Conservation (phyloP, 1,140 invertebrate genomes). For the Brachionus calyciflorus region DNA sequence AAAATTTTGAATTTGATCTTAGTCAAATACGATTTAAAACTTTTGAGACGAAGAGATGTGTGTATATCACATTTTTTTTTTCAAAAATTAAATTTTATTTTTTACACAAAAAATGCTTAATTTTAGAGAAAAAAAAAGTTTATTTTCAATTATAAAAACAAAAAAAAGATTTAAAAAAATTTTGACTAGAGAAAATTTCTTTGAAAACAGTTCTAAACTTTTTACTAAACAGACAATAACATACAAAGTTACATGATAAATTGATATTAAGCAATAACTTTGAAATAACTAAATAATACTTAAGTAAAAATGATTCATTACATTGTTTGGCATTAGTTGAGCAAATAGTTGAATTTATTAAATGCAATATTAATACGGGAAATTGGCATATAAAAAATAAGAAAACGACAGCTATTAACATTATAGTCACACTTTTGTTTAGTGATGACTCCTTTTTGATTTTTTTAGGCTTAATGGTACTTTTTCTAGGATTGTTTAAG, state of each 20-base stretch:
- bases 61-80: too few species aligned
- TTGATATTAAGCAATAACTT: conserved; percentile 31
- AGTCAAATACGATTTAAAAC: too few species aligned
- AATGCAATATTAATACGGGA: conserved; percentile 24
- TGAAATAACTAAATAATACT: background rate
- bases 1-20: too few species aligned
- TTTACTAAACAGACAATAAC: conserved; percentile 44
- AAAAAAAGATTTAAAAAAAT: background rate
- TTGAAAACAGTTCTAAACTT: conserved; percentile 29
- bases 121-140: too few species aligned
- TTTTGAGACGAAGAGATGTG: too few species aligned
- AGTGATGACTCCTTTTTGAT: too few species aligned
- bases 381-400: conserved; percentile 47
- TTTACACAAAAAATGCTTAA: too few species aligned
- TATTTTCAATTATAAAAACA: background rate
- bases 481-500: background rate
- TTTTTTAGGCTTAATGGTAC: background rate
- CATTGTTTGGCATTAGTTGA: background rate
- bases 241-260: conserved; percentile 42
- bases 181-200: background rate
- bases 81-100: too few species aligned
- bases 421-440: conserved; percentile 28
- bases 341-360: conserved; percentile 17
- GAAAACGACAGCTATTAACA: conserved; percentile 44
- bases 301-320: background rate